Conservation (phyloP, 2,797 vertebrate genomes). For the Pogoniulus pusillus region DNA sequence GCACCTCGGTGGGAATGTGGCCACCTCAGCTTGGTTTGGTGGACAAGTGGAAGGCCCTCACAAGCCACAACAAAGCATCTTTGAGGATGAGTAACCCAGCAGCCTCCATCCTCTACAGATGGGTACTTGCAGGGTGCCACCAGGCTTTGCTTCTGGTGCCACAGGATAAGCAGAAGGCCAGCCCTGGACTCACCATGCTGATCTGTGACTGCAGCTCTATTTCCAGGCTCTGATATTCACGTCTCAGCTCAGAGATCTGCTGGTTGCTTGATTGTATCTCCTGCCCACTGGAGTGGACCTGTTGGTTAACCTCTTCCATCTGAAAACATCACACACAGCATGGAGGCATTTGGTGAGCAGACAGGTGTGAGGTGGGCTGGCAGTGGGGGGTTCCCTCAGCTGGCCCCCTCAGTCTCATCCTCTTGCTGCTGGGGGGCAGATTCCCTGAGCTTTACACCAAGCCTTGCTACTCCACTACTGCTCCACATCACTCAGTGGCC, state of each 20-base stretch:
- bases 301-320: conserved; percentile 80
- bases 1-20: background rate
- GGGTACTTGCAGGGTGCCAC: background rate
- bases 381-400: background rate
- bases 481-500: background rate
- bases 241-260: conserved; percentile 83
- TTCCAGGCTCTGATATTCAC: conserved; percentile 84
- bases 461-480: background rate
- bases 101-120: background rate
- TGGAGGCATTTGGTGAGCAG: background rate
- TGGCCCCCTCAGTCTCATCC: background rate
- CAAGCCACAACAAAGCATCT: background rate
- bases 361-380: background rate
- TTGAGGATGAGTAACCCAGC: background rate
- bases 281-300: conserved; percentile 81
- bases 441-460: background rate
- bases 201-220: conserved; percentile 89
- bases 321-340: conserved; percentile 53
- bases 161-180: background rate
- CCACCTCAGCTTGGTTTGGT: background rate
- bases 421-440: background rate
- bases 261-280: conserved; percentile 83
- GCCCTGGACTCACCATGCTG: conserved; percentile 81
- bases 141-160: background rate
- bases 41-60: background rate